Base-by-base conservation (phyloP, 1,140 invertebrate genomes). In the Leptopilina clavipes region DNA sequence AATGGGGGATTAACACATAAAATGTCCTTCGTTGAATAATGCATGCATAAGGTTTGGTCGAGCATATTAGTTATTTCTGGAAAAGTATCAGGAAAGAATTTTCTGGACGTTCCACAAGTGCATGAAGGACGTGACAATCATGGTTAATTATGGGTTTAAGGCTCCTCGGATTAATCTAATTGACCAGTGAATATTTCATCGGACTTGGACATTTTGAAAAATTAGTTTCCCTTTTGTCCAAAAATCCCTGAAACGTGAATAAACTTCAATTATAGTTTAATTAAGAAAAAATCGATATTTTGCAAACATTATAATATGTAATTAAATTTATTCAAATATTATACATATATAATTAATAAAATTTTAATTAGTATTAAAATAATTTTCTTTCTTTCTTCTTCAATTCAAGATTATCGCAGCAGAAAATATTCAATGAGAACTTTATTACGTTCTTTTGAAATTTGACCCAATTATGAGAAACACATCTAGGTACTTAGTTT, bases 81-180 rank as follows among this genome's bases (percentile, higher is more conserved):
- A 65, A n/a, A n/a, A 65, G 25, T 11, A 31, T 11, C 22, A 65
- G 59, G 54, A 25, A 59, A 74, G 37, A 74, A 19, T 56, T 43
- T 40, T 14, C 37, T 59, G 72, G 37, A 74, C 72, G 45, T 54
- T 73, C 18, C 18, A 37, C 72, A 2, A 31, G 22, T 22, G 72
- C 37, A 40, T 73, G 72, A 73, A 73, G 22, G 72, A 73, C 48
- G 72, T 22, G 43, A 73, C 44, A n/a, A 45, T 31, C 44, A 73
- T 22, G 22, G 45, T 54, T 73, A 17, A 25, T 54, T 48, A 72
- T 72, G 44, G 59, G 5, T 8, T 65, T 37, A 31, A 37, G 25
- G 25, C 22, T 22, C 31, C 11, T 12, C 25, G 1, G 25, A 65
- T 65, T 65, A 31, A 31, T n/a, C 12, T 0, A 31, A 65, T 37